phyloP scores from a whole-genome alignment of 2,888 invertebrate genomes.

The Apoda limacodes region DNA sequence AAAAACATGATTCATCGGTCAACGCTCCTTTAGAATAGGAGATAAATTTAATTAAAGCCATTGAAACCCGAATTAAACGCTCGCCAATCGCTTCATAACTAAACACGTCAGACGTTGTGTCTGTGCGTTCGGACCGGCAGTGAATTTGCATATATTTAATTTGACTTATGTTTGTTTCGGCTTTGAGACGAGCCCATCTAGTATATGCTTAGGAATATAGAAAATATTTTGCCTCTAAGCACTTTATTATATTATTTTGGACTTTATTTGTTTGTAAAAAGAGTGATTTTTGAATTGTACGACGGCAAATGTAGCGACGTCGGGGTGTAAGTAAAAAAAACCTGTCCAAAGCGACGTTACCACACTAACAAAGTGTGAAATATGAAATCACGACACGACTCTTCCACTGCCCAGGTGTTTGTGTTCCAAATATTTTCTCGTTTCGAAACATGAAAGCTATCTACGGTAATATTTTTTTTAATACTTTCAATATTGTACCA shows the following conservation, averaged over 20 bases:
- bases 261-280: constrained; percentile 23
- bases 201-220: too few species aligned
- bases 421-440: constrained; percentile 62
- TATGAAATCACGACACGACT: constrained; percentile 71
- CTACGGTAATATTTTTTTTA: constrained; percentile 34
- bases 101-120: constrained; percentile 37
- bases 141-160: constrained; percentile 59
- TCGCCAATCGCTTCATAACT: constrained; percentile 40
- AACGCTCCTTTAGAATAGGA: constrained; percentile 54
- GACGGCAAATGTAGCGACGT: constrained; percentile 19
- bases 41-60: constrained; percentile 61
- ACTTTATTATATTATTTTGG: too few species aligned
- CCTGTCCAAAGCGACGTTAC: constrained; percentile 51
- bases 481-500: constrained; percentile 31
- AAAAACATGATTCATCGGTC: constrained; percentile 41
- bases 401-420: constrained; percentile 55
- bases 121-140: constrained; percentile 33
- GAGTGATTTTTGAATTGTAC: constrained; percentile 21
- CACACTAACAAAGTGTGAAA: constrained; percentile 64
- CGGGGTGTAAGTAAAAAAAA: constrained; percentile 44
- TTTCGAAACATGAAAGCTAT: constrained; percentile 48
- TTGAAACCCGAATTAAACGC: constrained; percentile 52
- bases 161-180: constrained; percentile 30
- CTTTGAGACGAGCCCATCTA: not conserved
- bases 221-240: too few species aligned